Evolutionary conservation across 2,888 invertebrate species (phyloP), one percentile per base, ranked within the genome.

Genomic region (Drosophila monieri): DNA sequence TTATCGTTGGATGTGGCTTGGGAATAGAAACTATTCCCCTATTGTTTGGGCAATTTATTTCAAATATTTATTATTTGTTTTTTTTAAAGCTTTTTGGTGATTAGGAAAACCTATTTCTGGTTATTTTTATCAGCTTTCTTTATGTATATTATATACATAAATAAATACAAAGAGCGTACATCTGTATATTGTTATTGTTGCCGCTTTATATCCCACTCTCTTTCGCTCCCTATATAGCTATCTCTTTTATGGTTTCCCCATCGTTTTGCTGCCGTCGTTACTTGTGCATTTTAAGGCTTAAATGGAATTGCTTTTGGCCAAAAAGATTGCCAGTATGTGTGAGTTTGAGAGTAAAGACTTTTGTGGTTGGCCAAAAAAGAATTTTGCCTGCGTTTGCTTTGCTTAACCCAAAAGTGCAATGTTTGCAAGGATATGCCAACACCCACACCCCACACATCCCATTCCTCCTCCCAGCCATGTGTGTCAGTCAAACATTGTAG

Each of bases 241-340:
- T 18, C 39, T 15, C 3, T n/a, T n/a, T 21, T 30, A 30, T 9
- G 6, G 0, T 1, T 1, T n/a, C 23, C 43, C 52, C 27, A 41
- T 65, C 41, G 41, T 35, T 66, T 44, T 66, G 43, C 41, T 62
- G 64, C 27, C 15, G 44, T 46, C 54, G 54, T 53, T 66, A 67
- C 54, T 67, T 54, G 67, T 66, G 54, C 64, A 64, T 64, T 64
- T 64, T 67, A 64, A 66, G 64, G 67, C 44, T 46, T 54, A 77
- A 80, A 66, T 74, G 72, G 77, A 77, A 78, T 80, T 77, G 80
- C 80, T 74, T 68, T 74, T 61, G 60, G 74, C 62, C 21, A 43
- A 43, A 43, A 15, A 47, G 59, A 46, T 32, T 55, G 64, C 68
- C 5, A 12, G 15, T 41, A 14, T 30, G 55, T 21, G 39, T 41